Evolutionary conservation across 2,888 invertebrate species (phyloP).

Genomic region (Piscicola geometra): DNA sequence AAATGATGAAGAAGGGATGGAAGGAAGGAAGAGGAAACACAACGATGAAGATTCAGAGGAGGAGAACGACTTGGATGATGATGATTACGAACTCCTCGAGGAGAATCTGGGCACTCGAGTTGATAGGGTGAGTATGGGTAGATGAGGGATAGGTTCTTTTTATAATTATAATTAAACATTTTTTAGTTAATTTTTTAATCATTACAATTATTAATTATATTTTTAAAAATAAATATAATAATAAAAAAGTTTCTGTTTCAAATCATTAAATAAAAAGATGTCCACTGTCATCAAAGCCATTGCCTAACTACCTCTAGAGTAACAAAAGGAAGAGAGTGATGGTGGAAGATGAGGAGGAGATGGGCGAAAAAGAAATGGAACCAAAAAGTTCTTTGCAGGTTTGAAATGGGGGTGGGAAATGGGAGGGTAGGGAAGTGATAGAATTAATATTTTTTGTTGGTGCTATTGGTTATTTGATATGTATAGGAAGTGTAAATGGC

Average conservation of each 20-base stretch:
- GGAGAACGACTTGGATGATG: slow-evolving; percentile 82
- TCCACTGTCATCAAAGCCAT: too few species aligned
- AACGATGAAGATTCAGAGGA: slow-evolving; percentile 47
- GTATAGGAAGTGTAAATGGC: too few species aligned
- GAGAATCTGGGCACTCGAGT: slow-evolving; percentile 96
- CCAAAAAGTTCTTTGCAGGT: not conserved
- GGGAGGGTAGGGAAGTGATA: slow-evolving; percentile 46
- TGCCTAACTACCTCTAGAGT: too few species aligned
- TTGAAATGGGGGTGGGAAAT: slow-evolving; percentile 19
- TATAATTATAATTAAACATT: not conserved
- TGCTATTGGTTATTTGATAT: too few species aligned
- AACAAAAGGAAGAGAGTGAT: slow-evolving; percentile 52
- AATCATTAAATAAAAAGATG: too few species aligned
- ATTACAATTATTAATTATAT: too few species aligned
- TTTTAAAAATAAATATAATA: too few species aligned
- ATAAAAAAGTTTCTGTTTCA: too few species aligned
- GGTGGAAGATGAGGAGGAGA: slow-evolving; percentile 53
- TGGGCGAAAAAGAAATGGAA: slow-evolving; percentile 46
- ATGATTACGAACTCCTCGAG: slow-evolving; percentile 94
- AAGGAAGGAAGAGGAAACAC: slow-evolving; percentile 45
- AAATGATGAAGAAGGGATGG: slow-evolving; percentile 20
- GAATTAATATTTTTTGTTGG: too few species aligned
- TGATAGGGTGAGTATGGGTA: slow-evolving; percentile 46
- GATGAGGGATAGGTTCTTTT: too few species aligned
- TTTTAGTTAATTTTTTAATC: not conserved